A percentile compares a stretch with the other conserved stretches of the same genome.
Evolutionary conservation across 2,113 vertebrate species (phyloP).

Genomic region (Edolisoma coerulescens): DNA sequence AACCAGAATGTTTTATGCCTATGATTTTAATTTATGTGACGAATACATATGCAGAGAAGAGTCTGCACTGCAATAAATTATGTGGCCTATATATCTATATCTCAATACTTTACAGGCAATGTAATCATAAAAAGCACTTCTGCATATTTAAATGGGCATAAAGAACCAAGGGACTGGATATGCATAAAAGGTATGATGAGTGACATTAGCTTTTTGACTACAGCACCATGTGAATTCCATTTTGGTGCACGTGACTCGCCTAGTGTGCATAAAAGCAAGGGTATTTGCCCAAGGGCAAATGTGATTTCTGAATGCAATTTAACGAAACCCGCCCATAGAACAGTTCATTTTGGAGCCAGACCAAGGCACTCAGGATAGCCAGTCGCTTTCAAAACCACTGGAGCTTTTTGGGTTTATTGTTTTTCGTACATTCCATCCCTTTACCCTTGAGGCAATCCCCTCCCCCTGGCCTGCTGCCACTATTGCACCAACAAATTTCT

Average conservation of each 20-base stretch:
- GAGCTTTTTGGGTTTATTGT: constrained; percentile 63
- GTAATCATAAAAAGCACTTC: constrained; percentile 38
- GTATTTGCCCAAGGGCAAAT: constrained; percentile 64
- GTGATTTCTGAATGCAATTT: constrained; percentile 68
- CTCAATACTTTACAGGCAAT: not conserved
- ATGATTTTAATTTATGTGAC: constrained; percentile 5
- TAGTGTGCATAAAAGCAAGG: constrained; percentile 36
- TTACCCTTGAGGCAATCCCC: constrained; percentile 70
- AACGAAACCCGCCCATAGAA: constrained; percentile 49
- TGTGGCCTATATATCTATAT: not conserved
- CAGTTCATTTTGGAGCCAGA: constrained; percentile 39
- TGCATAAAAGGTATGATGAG: constrained; percentile 48
- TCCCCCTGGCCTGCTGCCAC: constrained; percentile 62
- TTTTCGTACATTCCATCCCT: constrained; percentile 69
- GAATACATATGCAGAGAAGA: not conserved
- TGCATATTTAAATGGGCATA: constrained; percentile 48
- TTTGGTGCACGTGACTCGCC: not conserved
- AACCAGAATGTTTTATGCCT: constrained; percentile 16
- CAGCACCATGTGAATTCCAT: constrained; percentile 25
- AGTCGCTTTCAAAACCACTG: constrained; percentile 64
- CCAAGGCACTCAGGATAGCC: constrained; percentile 57
- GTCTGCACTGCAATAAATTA: constrained; percentile 1
- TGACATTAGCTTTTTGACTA: constrained; percentile 52
- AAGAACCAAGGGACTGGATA: constrained; percentile 45
- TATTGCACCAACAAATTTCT: constrained; percentile 23